phyloP scores from a whole-genome alignment of 35 echinoderm and acorn worm genomes.

The Ptychodera flava region DNA sequence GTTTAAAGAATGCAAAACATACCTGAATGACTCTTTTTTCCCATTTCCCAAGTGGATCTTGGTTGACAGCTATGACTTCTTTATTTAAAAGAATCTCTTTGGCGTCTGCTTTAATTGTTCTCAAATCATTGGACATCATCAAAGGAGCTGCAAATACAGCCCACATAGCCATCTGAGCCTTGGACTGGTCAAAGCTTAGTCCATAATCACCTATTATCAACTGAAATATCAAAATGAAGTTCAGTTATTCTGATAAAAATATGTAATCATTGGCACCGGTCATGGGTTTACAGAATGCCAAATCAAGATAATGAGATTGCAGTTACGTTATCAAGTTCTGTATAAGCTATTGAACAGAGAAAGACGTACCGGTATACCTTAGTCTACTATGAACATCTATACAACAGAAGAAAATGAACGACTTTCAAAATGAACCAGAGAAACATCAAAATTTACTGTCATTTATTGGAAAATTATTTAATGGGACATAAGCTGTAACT shows the following conservation, averaged over 20 bases:
- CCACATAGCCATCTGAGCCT: slow-evolving; percentile 60
- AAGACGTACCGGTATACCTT: background rate
- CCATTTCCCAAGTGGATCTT: slow-evolving; percentile 46
- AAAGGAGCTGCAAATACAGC: slow-evolving; percentile 59
- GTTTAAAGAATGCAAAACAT: slow-evolving; percentile 5
- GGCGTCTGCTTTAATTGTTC: slow-evolving; percentile 35
- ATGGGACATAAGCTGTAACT: no score
- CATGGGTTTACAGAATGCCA: no score
- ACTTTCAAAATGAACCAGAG: no score
- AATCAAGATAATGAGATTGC: background rate
- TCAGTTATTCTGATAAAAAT: background rate
- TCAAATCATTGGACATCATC: slow-evolving; percentile 57
- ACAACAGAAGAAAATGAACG: no score
- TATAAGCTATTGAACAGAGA: background rate
- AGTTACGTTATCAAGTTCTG: background rate
- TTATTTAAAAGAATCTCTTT: slow-evolving; percentile 48
- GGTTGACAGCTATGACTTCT: slow-evolving; percentile 50
- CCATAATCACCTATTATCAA: slow-evolving; percentile 46
- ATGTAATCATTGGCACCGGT: background rate
- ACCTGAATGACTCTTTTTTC: slow-evolving; percentile 40
- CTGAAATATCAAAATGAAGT: background rate
- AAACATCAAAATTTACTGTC: no score
- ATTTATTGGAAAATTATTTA: no score
- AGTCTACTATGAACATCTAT: background rate
- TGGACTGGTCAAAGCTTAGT: slow-evolving; percentile 35